Base-by-base conservation (phyloP, 1,140 invertebrate genomes). In the Drosophila subobscura region DNA sequence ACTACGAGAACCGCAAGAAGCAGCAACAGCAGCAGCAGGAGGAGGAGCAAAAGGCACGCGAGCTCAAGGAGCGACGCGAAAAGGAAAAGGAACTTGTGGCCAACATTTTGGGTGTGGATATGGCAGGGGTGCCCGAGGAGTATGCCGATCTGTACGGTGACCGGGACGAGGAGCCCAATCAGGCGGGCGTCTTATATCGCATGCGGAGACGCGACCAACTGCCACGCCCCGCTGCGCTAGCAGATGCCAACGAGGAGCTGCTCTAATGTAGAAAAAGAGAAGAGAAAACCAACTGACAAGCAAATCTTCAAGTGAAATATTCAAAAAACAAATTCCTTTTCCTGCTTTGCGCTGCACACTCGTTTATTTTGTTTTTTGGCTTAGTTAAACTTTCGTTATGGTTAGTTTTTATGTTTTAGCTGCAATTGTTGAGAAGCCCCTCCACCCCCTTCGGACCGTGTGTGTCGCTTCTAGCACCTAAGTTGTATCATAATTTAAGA, bases 1-100 rank as follows among this genome's bases (percentile, higher is more conserved):
- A 99, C 92, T 99, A 99, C 91, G 97, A 99, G 90, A 95, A 96
- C 91, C 93, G 95, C 57, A 94, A 94, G 68, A 94, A 94, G 79
- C 93, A 94, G 71, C 92, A 92, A 37, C 75, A 86, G 44, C 71
- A 75, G 22, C 70, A 73, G 4, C 70, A 60, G 33, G 79, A 66
- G 61, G 76, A 79, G 37, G 56, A 79, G 22, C 74, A 83, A 25
- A 54, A 84, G 52, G 79, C 64, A 3, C 60, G 57, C 10, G 53
- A 74, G 25, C 40, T 57, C 8, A 79, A 59, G 54, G 79, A 72
- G 12, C 58, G 68, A 20, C 60, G 72, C 49, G 68, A 78, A n/a
- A 64, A 59, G 27, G 79, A 79, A 20, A 33, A 75, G 37, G 80
- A 84, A 29, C 56, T 12, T 2, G 27, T 29, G 27, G 27, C 27